phyloP scores from a whole-genome alignment of 2,888 invertebrate species.

The Willowsia nigromaculata region DNA sequence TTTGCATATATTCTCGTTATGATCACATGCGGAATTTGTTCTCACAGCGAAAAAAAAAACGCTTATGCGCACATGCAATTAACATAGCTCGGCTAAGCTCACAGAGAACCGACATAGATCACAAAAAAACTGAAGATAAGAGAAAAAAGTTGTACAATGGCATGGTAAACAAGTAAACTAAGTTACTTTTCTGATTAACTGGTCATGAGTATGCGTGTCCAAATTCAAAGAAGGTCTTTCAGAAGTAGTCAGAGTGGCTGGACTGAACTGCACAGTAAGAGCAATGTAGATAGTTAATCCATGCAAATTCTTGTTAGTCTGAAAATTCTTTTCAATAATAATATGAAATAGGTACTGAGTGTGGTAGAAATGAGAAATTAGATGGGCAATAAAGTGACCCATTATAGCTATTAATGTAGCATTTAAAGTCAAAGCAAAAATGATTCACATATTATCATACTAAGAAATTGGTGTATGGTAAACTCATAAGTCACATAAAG shows the following conservation, averaged over 20 bases:
- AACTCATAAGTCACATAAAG: background rate
- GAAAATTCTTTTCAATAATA: too few species aligned
- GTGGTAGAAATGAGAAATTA: too few species aligned
- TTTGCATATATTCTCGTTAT: background rate
- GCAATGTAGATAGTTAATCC: too few species aligned
- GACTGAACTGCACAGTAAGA: background rate
- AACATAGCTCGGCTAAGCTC: background rate
- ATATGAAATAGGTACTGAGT: too few species aligned
- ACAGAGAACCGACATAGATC: conserved; percentile 1
- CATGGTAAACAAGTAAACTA: background rate
- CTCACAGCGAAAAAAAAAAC: background rate
- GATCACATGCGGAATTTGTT: background rate
- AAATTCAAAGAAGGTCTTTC: background rate
- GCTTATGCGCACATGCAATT: background rate
- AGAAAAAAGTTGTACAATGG: background rate
- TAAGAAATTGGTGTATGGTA: too few species aligned
- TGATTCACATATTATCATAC: too few species aligned
- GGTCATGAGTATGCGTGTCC: background rate
- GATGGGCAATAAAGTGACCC: too few species aligned
- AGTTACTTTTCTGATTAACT: background rate
- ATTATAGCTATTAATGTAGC: too few species aligned
- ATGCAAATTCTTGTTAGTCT: too few species aligned
- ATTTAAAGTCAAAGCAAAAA: too few species aligned
- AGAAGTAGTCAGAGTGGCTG: background rate
- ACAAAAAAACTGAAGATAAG: background rate